Conservation (phyloP, 2,797 vertebrate genomes). For the Anas georgica region DNA sequence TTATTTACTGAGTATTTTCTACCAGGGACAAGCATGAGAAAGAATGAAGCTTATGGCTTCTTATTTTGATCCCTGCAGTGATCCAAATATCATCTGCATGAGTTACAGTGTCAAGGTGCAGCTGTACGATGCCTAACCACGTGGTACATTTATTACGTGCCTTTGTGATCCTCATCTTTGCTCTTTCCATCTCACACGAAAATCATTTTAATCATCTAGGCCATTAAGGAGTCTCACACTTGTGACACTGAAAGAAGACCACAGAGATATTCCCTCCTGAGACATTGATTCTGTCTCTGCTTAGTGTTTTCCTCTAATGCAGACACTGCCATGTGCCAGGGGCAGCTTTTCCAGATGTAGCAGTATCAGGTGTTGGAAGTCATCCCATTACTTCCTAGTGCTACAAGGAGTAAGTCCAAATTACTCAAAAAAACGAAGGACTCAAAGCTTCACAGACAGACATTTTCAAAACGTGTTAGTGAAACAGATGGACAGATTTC, state of each 20-base stretch:
- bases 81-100: background rate
- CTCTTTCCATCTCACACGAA: background rate
- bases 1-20: background rate
- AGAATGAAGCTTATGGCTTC: background rate
- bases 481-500: background rate
- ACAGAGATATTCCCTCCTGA: background rate
- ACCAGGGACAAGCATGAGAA: background rate
- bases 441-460: background rate
- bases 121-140: background rate
- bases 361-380: background rate
- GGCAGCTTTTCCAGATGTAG: background rate
- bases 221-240: background rate
- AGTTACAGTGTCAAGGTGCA: background rate
- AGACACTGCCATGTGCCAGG: background rate
- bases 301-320: background rate
- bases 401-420: background rate
- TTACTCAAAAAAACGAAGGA: background rate
- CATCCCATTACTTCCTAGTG: background rate
- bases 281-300: background rate
- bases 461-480: background rate
- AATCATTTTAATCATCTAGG: background rate
- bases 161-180: background rate
- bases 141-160: background rate
- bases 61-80: background rate
- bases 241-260: background rate